Evolutionary conservation across 1,140 invertebrate species (phyloP).

Genomic region (Andrena cerasifolii): DNA sequence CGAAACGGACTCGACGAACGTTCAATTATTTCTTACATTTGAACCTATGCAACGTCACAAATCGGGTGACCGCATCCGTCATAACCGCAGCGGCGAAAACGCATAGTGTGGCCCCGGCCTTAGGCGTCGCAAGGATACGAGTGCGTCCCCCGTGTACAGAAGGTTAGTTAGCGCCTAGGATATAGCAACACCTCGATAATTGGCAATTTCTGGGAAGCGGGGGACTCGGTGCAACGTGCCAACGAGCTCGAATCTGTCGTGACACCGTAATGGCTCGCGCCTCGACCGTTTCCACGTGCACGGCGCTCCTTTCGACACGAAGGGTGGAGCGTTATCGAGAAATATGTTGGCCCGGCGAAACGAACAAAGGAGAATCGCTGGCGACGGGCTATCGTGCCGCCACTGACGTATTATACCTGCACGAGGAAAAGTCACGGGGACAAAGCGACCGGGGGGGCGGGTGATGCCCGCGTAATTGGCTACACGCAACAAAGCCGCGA

Average conservation of each 20-base stretch:
- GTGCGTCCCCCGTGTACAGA: no score
- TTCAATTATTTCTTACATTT: no score
- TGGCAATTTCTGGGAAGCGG: not conserved
- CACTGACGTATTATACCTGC: conserved; percentile 23
- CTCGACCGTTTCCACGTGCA: not conserved
- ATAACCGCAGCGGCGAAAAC: no score
- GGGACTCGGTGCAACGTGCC: not conserved
- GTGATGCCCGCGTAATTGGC: conserved; percentile 48
- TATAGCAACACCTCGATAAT: not conserved
- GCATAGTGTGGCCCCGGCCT: no score
- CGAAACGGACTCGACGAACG: no score
- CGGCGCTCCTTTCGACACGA: not conserved
- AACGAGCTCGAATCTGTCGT: not conserved
- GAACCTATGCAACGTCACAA: no score
- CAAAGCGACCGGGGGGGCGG: no score
- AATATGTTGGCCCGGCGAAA: not conserved
- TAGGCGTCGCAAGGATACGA: no score
- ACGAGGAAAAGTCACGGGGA: conserved; percentile 20
- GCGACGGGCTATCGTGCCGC: not conserved
- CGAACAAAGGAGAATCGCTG: conserved; percentile 12
- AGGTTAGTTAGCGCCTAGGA: no score
- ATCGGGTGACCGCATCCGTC: no score
- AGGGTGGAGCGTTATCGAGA: not conserved
- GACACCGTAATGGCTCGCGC: not conserved
- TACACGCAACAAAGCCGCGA: conserved; percentile 44